Conservation (phyloP, 1,140 invertebrate genomes). For the Cyphomyrmex costatus region DNA sequence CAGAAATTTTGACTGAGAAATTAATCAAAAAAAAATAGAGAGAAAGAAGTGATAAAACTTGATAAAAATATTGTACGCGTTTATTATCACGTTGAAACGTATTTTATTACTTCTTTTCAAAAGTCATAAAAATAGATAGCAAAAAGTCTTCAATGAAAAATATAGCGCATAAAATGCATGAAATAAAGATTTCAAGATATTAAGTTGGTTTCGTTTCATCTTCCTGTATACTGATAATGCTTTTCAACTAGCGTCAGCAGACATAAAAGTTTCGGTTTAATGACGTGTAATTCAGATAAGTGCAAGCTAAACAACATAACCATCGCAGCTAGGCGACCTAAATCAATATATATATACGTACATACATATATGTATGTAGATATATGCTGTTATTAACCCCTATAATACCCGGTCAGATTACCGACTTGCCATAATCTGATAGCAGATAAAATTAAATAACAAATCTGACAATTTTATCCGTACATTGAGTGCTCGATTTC, state of each 20-base stretch:
- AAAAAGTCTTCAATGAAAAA: background rate
- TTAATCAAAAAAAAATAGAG: background rate
- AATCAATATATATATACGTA: background rate
- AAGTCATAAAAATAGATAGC: background rate
- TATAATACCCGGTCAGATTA: conserved; percentile 31
- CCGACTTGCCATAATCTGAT: conserved; percentile 19
- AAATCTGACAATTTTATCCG: conserved; percentile 29
- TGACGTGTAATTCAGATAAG: conserved; percentile 35
- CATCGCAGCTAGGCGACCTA: background rate
- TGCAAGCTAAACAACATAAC: conserved; percentile 42
- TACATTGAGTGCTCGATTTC: conserved; percentile 26
- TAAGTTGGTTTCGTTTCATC: background rate
- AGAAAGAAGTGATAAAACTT: background rate
- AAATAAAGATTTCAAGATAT: conserved; percentile 35
- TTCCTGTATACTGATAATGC: background rate
- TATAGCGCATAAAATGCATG: background rate
- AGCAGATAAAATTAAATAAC: conserved; percentile 39
- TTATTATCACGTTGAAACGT: background rate
- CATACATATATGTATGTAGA: background rate
- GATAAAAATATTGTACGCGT: background rate
- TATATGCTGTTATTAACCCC: conserved; percentile 24
- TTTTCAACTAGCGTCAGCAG: background rate
- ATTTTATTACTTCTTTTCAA: background rate
- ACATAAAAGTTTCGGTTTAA: conserved; percentile 36
- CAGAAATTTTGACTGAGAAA: background rate